Percentiles rank a stretch among this genome's conserved stretches.
phyloP scores from a whole-genome alignment of 2,113 vertebrate genomes.

The Clarias gariepinus region DNA sequence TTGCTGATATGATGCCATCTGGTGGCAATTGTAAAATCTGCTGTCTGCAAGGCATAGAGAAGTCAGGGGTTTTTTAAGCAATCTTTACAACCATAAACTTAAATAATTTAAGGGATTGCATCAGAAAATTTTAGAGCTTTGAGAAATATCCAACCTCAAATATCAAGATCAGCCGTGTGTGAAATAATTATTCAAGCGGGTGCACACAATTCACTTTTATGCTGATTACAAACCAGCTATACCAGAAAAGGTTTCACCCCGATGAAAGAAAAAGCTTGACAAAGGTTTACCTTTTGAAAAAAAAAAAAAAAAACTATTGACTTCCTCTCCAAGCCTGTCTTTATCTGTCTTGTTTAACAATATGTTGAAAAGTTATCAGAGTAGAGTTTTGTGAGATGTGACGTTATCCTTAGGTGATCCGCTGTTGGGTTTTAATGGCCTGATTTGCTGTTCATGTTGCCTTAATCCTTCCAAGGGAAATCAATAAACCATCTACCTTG shows the following conservation, averaged over 20 bases:
- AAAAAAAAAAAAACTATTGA: slow-evolving; percentile 11
- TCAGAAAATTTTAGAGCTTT: background rate
- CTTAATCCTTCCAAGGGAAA: slow-evolving; percentile 42
- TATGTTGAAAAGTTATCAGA: slow-evolving; percentile 1
- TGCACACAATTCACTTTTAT: background rate
- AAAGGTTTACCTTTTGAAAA: slow-evolving; percentile 9
- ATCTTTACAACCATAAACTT: background rate
- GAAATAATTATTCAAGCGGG: background rate
- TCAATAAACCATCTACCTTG: slow-evolving; percentile 39
- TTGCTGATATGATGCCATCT: slow-evolving; percentile 59
- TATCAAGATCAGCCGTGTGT: background rate
- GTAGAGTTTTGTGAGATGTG: slow-evolving; percentile 34
- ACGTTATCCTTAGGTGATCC: slow-evolving; percentile 35
- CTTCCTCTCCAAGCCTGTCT: background rate
- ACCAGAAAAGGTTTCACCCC: background rate
- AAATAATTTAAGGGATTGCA: background rate
- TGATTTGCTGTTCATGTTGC: slow-evolving; percentile 18
- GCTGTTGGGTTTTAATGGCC: slow-evolving; percentile 33
- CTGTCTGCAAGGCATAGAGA: background rate
- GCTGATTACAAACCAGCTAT: slow-evolving; percentile 4
- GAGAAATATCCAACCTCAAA: background rate
- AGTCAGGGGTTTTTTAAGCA: background rate
- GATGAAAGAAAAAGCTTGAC: background rate
- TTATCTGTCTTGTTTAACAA: slow-evolving; percentile 19
- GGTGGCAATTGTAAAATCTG: slow-evolving; percentile 42